Base-by-base conservation (phyloP, 2,113 vertebrate genomes). In the Chrysemys picta region DNA sequence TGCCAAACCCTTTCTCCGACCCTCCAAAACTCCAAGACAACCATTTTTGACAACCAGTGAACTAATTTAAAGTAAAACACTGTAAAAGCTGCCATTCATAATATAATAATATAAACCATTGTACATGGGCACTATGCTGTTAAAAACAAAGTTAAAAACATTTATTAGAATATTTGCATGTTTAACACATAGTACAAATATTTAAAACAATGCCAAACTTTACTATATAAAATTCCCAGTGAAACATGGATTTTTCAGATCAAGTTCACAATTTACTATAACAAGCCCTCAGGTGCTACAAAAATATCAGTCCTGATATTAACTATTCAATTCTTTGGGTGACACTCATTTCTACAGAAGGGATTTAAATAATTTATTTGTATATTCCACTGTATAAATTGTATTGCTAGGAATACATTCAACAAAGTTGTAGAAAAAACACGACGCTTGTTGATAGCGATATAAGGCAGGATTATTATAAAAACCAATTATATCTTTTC, bases 401-500 rank as follows among this genome's bases (percentile, higher is more conserved):
- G 86, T 94, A 88, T 93, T 96, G 91, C 93, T 94, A 95, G 45
- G 95, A 97, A 94, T 82, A 96, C 0, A 0, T 49, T 87, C 80
- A 97, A 97, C 85, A 29, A 97, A 98, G 95, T 96, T 98, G 84
- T 78, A 95, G 85, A 49, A 90, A 97, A 95, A 92, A 93, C 62
- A 96, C 42, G 92, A 97, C 1, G 96, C 94, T 95, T 95, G 85
- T 95, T 96, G 97, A 96, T 96, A 97, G 93, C 93, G 97, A 98
- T 96, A 97, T 93, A 97, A 97, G 95, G 95, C 97, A 98, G 97
- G 97, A 98, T 98, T 98, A 98, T 97, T 98, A 98, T 97, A 98
- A 98, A 98, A 98, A 95, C 98, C 98, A 98, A 98, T 98, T 98
- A 98, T 98, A 99, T 98, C 98, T 98, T 98, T 98, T 99, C 98